phyloP scores from a whole-genome alignment of 2,888 invertebrate genomes.

The Aquatica leii region DNA sequence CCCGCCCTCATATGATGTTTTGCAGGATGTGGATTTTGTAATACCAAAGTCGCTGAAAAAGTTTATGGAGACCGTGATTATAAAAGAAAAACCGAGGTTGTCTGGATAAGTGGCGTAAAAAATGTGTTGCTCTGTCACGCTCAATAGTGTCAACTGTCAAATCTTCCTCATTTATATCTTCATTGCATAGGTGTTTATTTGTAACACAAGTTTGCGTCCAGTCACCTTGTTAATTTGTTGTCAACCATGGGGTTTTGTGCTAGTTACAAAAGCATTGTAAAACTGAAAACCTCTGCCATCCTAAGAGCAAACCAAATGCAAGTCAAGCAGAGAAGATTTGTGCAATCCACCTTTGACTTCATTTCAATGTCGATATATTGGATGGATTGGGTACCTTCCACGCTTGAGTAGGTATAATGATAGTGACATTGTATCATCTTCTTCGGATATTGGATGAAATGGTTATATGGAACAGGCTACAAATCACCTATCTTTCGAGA shows the following conservation, averaged over 20 bases:
- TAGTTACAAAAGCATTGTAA: background rate
- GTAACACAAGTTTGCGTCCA: too few species aligned
- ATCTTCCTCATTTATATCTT: too few species aligned
- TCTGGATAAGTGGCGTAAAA: too few species aligned
- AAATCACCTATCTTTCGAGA: background rate
- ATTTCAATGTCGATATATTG: background rate
- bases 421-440: background rate
- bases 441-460: background rate
- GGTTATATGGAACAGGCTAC: background rate
- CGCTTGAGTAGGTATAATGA: background rate
- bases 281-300: background rate
- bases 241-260: too few species aligned
- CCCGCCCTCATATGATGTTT: background rate
- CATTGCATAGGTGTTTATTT: too few species aligned
- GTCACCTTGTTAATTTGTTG: too few species aligned
- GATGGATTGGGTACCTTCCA: background rate
- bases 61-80: background rate
- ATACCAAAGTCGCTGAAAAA: background rate
- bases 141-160: too few species aligned
- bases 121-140: too few species aligned
- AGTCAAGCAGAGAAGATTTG: background rate
- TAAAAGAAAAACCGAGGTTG: background rate
- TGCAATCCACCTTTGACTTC: background rate
- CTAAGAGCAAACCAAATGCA: background rate
- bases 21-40: background rate